phyloP scores from a whole-genome alignment of 2,797 vertebrate genomes.

The Falco novaeseelandiae region DNA sequence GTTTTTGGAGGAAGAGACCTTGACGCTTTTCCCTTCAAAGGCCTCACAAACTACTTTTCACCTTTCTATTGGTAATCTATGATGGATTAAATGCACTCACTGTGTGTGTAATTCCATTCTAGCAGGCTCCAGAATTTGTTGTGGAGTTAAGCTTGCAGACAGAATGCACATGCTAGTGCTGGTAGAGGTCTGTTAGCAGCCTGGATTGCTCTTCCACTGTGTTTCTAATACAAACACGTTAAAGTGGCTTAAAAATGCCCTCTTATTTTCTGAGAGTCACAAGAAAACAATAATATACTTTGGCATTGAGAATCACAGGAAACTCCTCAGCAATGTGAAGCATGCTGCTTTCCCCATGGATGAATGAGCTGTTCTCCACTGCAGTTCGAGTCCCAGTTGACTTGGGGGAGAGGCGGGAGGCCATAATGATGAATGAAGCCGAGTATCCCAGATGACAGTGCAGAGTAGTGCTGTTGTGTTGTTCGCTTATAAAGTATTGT shows the following conservation, averaged over 20 bases:
- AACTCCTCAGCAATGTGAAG: background rate
- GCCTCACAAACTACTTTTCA: background rate
- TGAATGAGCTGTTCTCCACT: constrained; percentile 55
- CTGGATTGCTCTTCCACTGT: background rate
- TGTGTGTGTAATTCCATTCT: background rate
- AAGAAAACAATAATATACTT: background rate
- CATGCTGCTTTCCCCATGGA: background rate
- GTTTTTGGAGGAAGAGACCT: background rate
- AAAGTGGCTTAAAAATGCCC: background rate
- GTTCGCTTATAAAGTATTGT: constrained; percentile 18
- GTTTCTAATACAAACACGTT: background rate
- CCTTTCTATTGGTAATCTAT: background rate
- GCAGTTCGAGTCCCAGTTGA: background rate
- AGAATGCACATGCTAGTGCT: background rate
- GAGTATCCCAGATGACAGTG: constrained; percentile 22
- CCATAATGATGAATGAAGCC: constrained; percentile 49
- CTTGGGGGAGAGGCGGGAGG: constrained; percentile 10
- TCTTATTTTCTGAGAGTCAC: background rate
- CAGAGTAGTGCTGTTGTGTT: background rate
- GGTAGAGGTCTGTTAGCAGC: background rate
- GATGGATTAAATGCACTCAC: background rate
- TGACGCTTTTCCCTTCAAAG: background rate
- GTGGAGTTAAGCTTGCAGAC: background rate
- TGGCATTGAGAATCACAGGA: background rate
- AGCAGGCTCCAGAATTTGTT: background rate